Conservation (phyloP, 2,797 vertebrate genomes). For the Sebastes dallii region DNA sequence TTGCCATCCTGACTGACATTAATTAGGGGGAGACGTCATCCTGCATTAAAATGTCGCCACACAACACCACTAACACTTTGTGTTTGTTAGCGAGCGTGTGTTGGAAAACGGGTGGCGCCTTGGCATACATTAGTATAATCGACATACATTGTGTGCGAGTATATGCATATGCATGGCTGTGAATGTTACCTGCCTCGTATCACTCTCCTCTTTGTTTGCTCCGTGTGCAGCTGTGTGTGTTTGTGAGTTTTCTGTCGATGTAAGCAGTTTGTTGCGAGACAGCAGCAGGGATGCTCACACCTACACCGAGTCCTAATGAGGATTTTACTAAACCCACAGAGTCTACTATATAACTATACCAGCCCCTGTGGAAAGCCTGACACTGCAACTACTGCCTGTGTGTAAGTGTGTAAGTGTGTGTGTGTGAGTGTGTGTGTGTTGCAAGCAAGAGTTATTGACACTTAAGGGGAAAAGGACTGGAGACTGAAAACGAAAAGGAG, state of each 20-base stretch:
- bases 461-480: slow-evolving; percentile 62
- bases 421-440: slow-evolving; percentile 22
- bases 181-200: slow-evolving; percentile 8
- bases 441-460: slow-evolving; percentile 70
- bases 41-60: slow-evolving; percentile 40
- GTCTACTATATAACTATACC: slow-evolving; percentile 73
- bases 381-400: slow-evolving; percentile 64
- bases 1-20: slow-evolving; percentile 54
- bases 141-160: not conserved
- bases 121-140: slow-evolving; percentile 16
- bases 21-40: slow-evolving; percentile 47
- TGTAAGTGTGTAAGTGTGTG: slow-evolving; percentile 17
- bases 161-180: not conserved
- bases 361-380: slow-evolving; percentile 72
- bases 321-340: slow-evolving; percentile 78
- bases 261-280: slow-evolving; percentile 73
- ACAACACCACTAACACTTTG: slow-evolving; percentile 2
- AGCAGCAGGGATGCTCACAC: slow-evolving; percentile 74
- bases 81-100: not conserved
- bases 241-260: slow-evolving; percentile 62
- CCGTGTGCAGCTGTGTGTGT: slow-evolving; percentile 32
- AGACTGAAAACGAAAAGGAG: slow-evolving; percentile 61
- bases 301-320: slow-evolving; percentile 78
- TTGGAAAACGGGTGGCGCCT: not conserved
- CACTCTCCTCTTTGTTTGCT: slow-evolving; percentile 40